phyloP scores from a whole-genome alignment of 2,797 vertebrate species.

The Urophycis tenuis region DNA sequence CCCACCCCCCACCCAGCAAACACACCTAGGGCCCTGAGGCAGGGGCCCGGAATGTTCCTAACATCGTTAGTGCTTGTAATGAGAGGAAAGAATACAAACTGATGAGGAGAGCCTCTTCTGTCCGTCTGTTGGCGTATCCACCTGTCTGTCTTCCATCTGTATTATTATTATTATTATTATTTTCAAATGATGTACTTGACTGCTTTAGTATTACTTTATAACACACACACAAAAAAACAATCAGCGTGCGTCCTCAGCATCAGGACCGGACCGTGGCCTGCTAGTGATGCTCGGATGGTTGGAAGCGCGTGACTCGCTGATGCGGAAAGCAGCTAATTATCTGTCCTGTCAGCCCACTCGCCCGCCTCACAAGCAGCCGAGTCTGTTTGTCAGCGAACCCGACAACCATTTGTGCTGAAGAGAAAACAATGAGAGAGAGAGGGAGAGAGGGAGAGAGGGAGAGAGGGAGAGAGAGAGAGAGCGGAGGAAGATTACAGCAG shows the following conservation, averaged over 20 bases:
- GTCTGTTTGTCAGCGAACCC: constrained; percentile 12
- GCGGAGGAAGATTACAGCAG: constrained; percentile 22
- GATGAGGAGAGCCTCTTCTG: constrained; percentile 21
- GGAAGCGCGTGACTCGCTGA: not conserved
- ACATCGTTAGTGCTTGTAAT: constrained; percentile 29
- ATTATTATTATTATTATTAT: too few species aligned
- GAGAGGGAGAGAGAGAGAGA: constrained; percentile 20
- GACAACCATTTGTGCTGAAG: constrained; percentile 18
- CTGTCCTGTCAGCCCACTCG: constrained; percentile 10
- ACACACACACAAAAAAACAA: not conserved
- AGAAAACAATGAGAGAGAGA: constrained; percentile 13
- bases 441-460: constrained; percentile 19
- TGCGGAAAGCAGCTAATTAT: constrained; percentile 9
- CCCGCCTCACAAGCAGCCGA: constrained; percentile 4
- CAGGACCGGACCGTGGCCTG: not conserved
- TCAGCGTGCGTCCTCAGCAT: not conserved
- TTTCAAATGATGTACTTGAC: not conserved
- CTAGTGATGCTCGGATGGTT: not conserved
- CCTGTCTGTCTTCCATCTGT: too few species aligned
- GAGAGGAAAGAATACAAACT: constrained; percentile 3
- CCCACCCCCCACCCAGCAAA: not conserved
- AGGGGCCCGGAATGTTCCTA: constrained; percentile 44
- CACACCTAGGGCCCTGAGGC: constrained; percentile 34
- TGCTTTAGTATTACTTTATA: not conserved
- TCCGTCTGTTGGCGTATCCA: not conserved